Base-by-base conservation (phyloP, 2,888 invertebrate genomes). In the Pharmacophagus antenor region DNA sequence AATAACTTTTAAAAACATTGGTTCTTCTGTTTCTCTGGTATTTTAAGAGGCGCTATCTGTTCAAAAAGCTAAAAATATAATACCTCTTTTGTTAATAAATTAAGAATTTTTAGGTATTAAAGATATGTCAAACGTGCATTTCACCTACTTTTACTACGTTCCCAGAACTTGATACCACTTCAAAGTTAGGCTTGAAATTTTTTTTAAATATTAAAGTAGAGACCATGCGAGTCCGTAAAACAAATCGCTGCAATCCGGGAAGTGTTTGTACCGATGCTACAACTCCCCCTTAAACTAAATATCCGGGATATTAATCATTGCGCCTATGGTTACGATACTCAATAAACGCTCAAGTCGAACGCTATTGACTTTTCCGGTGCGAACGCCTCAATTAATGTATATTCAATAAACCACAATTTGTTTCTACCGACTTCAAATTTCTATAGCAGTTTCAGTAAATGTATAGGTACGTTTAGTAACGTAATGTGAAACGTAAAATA, bases 251-350 rank as follows among this genome's bases (percentile, higher is more conserved):
- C 25, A 58, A 31, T 61, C 60, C 66, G 65, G 67, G 69, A 70
- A 72, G 70, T 65, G 68, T 67, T 68, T 66, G 66, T 70, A 68
- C 71, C 70, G 67, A 68, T 66, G 68, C 74, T 66, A 67, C 70
- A 64, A 67, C 68, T 76, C 78, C 79, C 85, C 81, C 80, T 79
- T 75, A 73, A 70, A 72, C 75, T 76, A 77, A 80, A 79, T 85
- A 84, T 85, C 84, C 88, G 83, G 85, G 82, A 84, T 84, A 86
- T 87, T 84, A 88, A 87, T 88, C 85, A 88, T 83, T 79, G 77
- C 70, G 68, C 72, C 79, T 76, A 77, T 82, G 83, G 81, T 82
- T 79, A 83, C 76, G 77, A 83, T 82, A 83, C 78, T 81, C 84
- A 85, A 85, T 85, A 83, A 82, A 77, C 79, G 77, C 77, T 79